Conservation (phyloP, 1,140 invertebrate genomes). For the Diprion similis region DNA sequence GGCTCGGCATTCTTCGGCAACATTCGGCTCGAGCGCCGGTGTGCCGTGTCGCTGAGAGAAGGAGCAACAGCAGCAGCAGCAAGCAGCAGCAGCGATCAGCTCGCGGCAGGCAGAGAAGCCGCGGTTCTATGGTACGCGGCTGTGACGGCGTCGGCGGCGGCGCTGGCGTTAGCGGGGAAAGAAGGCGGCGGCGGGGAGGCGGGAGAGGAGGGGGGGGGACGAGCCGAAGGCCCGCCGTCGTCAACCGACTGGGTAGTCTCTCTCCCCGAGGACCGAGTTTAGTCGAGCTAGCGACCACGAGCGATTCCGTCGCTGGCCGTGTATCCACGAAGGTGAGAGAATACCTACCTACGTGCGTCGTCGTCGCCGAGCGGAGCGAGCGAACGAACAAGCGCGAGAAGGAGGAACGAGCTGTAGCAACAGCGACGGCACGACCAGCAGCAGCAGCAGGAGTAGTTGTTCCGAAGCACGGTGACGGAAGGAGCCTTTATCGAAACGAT, state of each 20-base stretch:
- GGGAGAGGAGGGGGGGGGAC: not conserved
- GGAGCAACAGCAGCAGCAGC: constrained; percentile 14
- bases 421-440: not conserved
- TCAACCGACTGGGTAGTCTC: not conserved
- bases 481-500: too few species aligned
- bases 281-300: constrained; percentile 2
- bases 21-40: constrained; percentile 14
- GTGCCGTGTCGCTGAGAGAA: constrained; percentile 24
- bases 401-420: too few species aligned
- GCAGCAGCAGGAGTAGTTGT: not conserved
- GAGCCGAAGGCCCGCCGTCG: not conserved
- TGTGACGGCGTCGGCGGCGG: not conserved
- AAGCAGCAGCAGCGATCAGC: too few species aligned
- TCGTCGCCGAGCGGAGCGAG: not conserved
- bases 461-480: too few species aligned
- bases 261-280: not conserved
- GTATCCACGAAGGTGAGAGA: not conserved
- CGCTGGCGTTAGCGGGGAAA: constrained; percentile 25
- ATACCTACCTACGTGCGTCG: not conserved
- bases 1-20: constrained; percentile 10
- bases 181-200: constrained; percentile 14
- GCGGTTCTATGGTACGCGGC: too few species aligned
- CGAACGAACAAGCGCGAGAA: not conserved
- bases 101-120: too few species aligned
- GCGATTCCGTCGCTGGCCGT: not conserved